Evolutionary conservation across 2,797 vertebrate genomes (phyloP), one percentile per base, ranked within the genome.

Genomic region (Myoxocephalus aenaeus): DNA sequence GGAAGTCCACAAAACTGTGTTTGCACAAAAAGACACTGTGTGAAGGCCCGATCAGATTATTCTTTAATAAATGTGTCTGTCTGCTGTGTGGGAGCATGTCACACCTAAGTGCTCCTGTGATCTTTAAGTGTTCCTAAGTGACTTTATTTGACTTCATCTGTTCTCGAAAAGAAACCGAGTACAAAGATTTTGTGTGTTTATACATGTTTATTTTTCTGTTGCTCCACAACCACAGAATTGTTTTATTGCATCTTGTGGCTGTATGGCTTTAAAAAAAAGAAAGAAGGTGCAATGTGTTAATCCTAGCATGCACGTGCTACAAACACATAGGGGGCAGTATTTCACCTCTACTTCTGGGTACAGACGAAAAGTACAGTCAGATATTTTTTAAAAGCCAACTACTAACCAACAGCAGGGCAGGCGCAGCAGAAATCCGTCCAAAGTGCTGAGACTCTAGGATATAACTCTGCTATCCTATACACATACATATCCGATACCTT

Each of bases 1-100:
- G 87, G 90, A 91, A 92, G 88, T 81, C 22, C 13, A 56, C 64
- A 65, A 68, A 81, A 81, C 32, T 54, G 50, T 70, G 75, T 90
- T 88, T 81, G 51, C 78, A 77, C 72, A 77, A 81, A 74, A 74
- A 44, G 62, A 85, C 48, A 80, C 64, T 79, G 20, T 11, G 34
- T 32, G 64, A 38, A 57, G 22, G 34, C n/a, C 63, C n/a, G n/a
- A 50, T 73, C 56, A 6, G n/a, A 50, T 13, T 65, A 14, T 64
- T 13, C 56, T 59, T 63, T 22, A 7, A 73, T 69, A 42, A 72
- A 63, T 34, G 20, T 8, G 17, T 22, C 42, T 1, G 22, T 46
- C 66, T 3, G 11, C 7, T 6, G 34, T 8, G 34, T 34, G 34
- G 34, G 34, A 34, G 34, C 34, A 7, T 48, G 8, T 72, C 59